phyloP scores from a whole-genome alignment of 2,888 invertebrate genomes.

The Marronus borbonicus region DNA sequence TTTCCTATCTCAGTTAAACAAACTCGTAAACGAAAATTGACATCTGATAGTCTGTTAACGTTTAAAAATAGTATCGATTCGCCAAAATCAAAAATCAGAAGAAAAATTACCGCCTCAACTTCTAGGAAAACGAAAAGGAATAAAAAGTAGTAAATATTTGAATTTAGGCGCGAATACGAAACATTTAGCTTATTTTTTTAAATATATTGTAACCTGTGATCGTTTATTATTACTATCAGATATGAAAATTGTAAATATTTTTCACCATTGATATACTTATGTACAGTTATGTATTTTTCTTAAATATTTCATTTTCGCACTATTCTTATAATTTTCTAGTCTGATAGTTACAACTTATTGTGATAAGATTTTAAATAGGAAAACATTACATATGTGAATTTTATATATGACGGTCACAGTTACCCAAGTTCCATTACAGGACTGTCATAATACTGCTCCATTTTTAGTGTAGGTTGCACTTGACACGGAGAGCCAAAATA shows the following conservation, averaged over 20 bases:
- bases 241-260: slow-evolving; percentile 46
- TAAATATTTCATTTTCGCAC: slow-evolving; percentile 29
- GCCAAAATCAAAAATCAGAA: slow-evolving; percentile 64
- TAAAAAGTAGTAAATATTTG: slow-evolving; percentile 49
- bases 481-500: background rate
- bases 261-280: slow-evolving; percentile 27
- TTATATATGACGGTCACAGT: slow-evolving; percentile 51
- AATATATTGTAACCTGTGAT: slow-evolving; percentile 53
- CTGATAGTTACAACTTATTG: slow-evolving; percentile 53
- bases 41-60: slow-evolving; percentile 47
- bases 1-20: slow-evolving; percentile 58
- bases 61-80: slow-evolving; percentile 55
- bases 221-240: slow-evolving; percentile 52
- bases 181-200: slow-evolving; percentile 44
- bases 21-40: slow-evolving; percentile 61
- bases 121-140: slow-evolving; percentile 49
- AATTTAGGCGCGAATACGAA: slow-evolving; percentile 28
- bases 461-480: slow-evolving; percentile 9
- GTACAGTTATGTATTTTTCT: slow-evolving; percentile 21
- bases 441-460: slow-evolving; percentile 46
- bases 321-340: slow-evolving; percentile 47
- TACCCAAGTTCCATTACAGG: slow-evolving; percentile 52
- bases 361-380: slow-evolving; percentile 53
- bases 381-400: slow-evolving; percentile 49
- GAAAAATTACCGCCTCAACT: slow-evolving; percentile 57